Base-by-base conservation (phyloP, 2,797 vertebrate species). In the Rhinophrynus dorsalis region DNA sequence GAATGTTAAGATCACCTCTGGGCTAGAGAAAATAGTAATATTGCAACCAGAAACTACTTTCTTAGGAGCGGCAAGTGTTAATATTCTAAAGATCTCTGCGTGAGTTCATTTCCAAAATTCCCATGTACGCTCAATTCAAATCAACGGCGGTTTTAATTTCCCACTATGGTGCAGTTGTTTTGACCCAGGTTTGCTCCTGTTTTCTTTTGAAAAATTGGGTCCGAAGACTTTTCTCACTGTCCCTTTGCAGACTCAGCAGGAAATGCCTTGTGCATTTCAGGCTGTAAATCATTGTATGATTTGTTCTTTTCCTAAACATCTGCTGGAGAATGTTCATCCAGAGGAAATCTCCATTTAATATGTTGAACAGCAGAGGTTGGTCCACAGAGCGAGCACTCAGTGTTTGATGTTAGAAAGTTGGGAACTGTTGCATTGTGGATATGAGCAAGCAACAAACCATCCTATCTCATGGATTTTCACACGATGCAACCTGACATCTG, bases 171-270 rank as follows among this genome's bases (percentile, higher is more conserved):
- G n/a, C n/a, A n/a, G n/a, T n/a, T n/a, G n/a, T n/a, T n/a, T n/a
- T n/a, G n/a, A n/a, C n/a, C n/a, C n/a, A n/a, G n/a, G n/a, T n/a
- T n/a, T n/a, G n/a, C n/a, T n/a, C n/a, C n/a, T n/a, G n/a, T n/a
- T n/a, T n/a, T n/a, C 52, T 37, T 52, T 17, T 13, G 6, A 18
- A 32, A 4, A 17, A 10, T n/a, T n/a, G 45, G 60, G 51, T 33
- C 18, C 37, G 32, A 23, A n/a, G 21, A 38, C 42, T 13, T 47
- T 78, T 77, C 77, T 69, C 74, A 74, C 60, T 68, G 58, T 3
- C 21, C 27, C 0, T 67, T 55, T 0, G 72, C 80, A 67, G 73
- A 61, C 51, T 82, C 78, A 76, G 81, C 82, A 80, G 77, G 74
- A 79, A 82, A 18, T 0, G 44, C 44, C n/a, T 38, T 18, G 54